Conservation (phyloP, 2,113 vertebrate genomes). For the Panthera leo region DNA sequence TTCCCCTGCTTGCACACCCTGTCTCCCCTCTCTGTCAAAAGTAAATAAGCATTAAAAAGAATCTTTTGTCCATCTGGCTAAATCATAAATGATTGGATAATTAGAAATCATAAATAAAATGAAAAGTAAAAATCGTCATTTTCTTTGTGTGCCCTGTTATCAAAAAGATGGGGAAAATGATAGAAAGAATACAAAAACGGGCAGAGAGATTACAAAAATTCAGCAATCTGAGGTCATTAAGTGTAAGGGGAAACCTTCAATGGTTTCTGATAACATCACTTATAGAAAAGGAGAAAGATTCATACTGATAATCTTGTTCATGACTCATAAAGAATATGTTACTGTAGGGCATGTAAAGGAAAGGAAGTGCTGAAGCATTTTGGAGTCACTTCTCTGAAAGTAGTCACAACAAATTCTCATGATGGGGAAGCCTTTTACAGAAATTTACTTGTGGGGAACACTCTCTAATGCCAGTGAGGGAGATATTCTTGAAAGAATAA, state of each 20-base stretch:
- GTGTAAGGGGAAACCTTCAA: background rate
- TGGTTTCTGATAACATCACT: background rate
- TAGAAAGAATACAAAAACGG: background rate
- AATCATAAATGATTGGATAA: background rate
- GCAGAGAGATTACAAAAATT: constrained; percentile 8
- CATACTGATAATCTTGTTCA: constrained; percentile 3
- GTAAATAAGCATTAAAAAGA: background rate
- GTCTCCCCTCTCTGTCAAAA: too few relatives aligned
- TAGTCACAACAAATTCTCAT: background rate
- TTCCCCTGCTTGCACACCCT: too few relatives aligned
- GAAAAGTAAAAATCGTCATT: constrained; percentile 33
- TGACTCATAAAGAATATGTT: constrained; percentile 35
- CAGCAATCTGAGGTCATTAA: constrained; percentile 16
- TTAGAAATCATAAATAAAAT: constrained; percentile 10
- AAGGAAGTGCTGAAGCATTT: constrained; percentile 16
- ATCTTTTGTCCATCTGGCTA: background rate
- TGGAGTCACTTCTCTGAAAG: constrained; percentile 22
- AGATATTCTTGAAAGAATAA: background rate
- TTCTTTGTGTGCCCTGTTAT: background rate
- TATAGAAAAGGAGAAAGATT: background rate
- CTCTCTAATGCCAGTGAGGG: background rate
- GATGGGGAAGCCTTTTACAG: background rate
- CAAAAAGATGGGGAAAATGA: background rate
- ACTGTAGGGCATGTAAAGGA: background rate
- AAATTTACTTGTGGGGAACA: background rate